Conservation (phyloP, 1,140 invertebrate genomes). For the Drosophila tropicalis region DNA sequence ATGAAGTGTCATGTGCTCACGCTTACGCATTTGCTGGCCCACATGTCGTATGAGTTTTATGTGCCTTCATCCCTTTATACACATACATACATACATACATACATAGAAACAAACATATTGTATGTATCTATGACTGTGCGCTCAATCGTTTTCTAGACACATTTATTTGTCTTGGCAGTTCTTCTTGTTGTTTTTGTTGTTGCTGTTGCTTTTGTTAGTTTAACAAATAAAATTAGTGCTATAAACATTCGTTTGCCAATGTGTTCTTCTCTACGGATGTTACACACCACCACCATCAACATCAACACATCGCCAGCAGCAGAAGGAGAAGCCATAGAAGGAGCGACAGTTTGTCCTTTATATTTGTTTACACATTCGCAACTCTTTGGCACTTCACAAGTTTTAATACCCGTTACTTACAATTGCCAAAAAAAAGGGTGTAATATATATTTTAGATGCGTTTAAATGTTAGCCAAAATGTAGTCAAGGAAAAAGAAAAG, state of each 20-base stretch:
- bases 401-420: slow-evolving; percentile 34
- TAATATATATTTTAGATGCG: no score
- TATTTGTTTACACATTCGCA: slow-evolving; percentile 70
- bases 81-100: slow-evolving; percentile 17
- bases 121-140: slow-evolving; percentile 38
- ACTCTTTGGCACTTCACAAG: slow-evolving; percentile 66
- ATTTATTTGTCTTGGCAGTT: slow-evolving; percentile 63
- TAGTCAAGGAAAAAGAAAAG: no score
- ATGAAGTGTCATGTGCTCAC: slow-evolving; percentile 74
- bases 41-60: slow-evolving; percentile 74
- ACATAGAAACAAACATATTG: slow-evolving; percentile 3
- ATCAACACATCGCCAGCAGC: not conserved
- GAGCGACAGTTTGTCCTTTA: slow-evolving; percentile 37
- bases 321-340: not conserved
- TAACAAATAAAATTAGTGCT: slow-evolving; percentile 78
- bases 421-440: no score
- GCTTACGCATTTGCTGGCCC: slow-evolving; percentile 65
- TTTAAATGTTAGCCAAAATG: no score
- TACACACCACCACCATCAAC: no score
- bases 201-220: slow-evolving; percentile 62
- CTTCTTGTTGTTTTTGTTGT: slow-evolving; percentile 22
- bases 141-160: slow-evolving; percentile 62
- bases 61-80: slow-evolving; percentile 44
- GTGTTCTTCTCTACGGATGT: slow-evolving; percentile 6
- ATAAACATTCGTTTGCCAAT: slow-evolving; percentile 70